Conservation (phyloP, 1,140 invertebrate species). For the Drosophila parvula region DNA sequence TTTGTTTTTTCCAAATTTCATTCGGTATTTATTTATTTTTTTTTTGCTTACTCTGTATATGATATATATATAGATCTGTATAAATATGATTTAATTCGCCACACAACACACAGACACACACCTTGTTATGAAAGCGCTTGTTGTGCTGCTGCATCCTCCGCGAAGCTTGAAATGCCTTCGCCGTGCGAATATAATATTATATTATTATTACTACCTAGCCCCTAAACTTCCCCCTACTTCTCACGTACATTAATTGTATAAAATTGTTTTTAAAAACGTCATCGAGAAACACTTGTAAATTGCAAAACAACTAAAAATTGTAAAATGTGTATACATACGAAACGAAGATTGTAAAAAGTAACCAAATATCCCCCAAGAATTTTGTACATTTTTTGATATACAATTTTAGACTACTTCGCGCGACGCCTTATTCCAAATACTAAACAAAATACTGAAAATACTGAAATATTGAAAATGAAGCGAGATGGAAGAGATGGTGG, state of each 20-base stretch:
- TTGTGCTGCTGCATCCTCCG: slow-evolving; percentile 28
- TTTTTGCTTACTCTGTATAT: slow-evolving; percentile 43
- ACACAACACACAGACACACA: not conserved
- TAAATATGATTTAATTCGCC: slow-evolving; percentile 34
- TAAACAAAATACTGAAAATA: slow-evolving; percentile 30
- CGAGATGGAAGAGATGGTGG: slow-evolving; percentile 40
- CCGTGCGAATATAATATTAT: slow-evolving; percentile 26
- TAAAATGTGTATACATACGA: slow-evolving; percentile 56
- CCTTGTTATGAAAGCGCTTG: slow-evolving; percentile 35
- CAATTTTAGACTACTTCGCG: slow-evolving; percentile 67
- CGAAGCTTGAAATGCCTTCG: slow-evolving; percentile 66
- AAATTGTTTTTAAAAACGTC: slow-evolving; percentile 53
- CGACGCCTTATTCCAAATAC: slow-evolving; percentile 69
- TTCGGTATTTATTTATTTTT: slow-evolving; percentile 1
- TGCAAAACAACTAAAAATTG: slow-evolving; percentile 61
- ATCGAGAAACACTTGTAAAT: slow-evolving; percentile 71
- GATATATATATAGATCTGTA: slow-evolving; percentile 38
- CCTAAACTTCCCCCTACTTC: slow-evolving; percentile 10
- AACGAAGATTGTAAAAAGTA: slow-evolving; percentile 64
- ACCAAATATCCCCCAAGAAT: slow-evolving; percentile 45
- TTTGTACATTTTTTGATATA: slow-evolving; percentile 73
- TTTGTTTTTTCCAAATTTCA: slow-evolving; percentile 34
- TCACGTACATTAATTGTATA: slow-evolving; percentile 45
- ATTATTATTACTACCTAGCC: not conserved
- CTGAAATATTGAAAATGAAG: slow-evolving; percentile 26